phyloP scores from a whole-genome alignment of 1,140 invertebrate species.

The Drosophila hydei region DNA sequence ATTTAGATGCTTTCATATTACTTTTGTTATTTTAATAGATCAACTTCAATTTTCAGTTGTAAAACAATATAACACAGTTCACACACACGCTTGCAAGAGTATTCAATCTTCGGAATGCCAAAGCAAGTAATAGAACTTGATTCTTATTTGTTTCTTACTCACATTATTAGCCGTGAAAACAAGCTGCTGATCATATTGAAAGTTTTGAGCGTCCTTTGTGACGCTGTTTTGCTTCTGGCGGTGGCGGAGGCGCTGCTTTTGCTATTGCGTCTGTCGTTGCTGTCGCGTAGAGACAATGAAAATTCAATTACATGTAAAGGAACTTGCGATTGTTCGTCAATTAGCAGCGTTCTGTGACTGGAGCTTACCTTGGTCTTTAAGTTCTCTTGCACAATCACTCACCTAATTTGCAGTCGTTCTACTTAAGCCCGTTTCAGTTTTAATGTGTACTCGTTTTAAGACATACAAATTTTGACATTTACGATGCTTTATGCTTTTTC shows the following conservation, averaged over 20 bases:
- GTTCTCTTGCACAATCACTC: constrained; percentile 20
- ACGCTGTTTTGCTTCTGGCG: not conserved
- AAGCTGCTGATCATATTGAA: constrained; percentile 78
- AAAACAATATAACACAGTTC: no score
- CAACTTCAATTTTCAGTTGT: not conserved
- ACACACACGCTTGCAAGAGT: constrained; percentile 15
- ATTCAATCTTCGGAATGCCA: constrained; percentile 25
- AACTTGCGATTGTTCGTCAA: not conserved
- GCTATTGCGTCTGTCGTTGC: not conserved
- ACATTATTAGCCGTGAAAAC: constrained; percentile 78
- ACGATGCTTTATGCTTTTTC: constrained; percentile 1
- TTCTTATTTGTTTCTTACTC: constrained; percentile 50
- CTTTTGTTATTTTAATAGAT: no score
- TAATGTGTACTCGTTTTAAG: constrained; percentile 8
- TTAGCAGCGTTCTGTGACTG: constrained; percentile 7
- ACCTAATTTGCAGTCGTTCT: constrained; percentile 6
- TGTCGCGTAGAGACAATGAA: constrained; percentile 12
- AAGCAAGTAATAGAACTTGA: not conserved
- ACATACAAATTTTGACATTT: constrained; percentile 22
- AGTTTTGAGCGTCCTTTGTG: constrained; percentile 38
- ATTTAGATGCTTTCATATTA: no score
- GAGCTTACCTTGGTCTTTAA: constrained; percentile 23
- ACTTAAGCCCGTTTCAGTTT: not conserved
- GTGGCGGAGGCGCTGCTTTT: not conserved
- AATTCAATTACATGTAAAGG: constrained; percentile 46